Evolutionary conservation across 2,888 invertebrate species (phyloP), one percentile per base, ranked within the genome.

Genomic region (Caenorhabditis imperialis): DNA sequence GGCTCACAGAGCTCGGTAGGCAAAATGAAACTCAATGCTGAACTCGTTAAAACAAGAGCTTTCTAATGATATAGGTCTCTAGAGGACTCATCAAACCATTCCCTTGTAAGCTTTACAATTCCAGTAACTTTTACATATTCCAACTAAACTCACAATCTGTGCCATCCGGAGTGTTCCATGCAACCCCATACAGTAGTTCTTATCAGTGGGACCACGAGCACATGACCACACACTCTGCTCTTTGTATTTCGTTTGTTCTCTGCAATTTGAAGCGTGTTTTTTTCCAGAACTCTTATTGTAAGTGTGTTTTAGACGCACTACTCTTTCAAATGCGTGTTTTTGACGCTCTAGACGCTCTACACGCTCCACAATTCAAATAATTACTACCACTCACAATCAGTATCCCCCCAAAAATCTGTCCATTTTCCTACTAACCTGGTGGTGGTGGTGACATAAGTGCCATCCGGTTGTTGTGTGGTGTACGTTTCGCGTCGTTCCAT

Each of bases 401-500:
- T n/a, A n/a, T n/a, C n/a, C n/a, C n/a, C n/a, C n/a, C n/a, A n/a
- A n/a, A n/a, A 23, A 2, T 23, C 22, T 23, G 20, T n/a, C 22
- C 8, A 18, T 27, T 50, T 30, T 16, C n/a, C 22, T 16, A 30
- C 18, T 18, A n/a, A 53, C 57, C 65, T 75, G 8, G 81, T 82
- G 1, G 83, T 81, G 16, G 83, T 84, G 3, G 85, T 86, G n/a
- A 86, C 81, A 47, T 81, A 83, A 12, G 84, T 85, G 7, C 85
- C 86, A 75, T 85, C 85, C 1, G 85, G 86, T 45, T 82, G 81
- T 53, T 82, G 81, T 27, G 84, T 83, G 42, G 85, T 85, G 62
- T 83, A 85, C 8, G 72, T 77, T 38, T 85, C 83, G 16, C 77
- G 71, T 38, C 77, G 58, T 35, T 74, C 77, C 74, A 78, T 78